These are phyloP conservation scores for Cybosia mesomella DNA, from an alignment of 2,888 invertebrate genomes.

Conservation along the genomic window DNA sequence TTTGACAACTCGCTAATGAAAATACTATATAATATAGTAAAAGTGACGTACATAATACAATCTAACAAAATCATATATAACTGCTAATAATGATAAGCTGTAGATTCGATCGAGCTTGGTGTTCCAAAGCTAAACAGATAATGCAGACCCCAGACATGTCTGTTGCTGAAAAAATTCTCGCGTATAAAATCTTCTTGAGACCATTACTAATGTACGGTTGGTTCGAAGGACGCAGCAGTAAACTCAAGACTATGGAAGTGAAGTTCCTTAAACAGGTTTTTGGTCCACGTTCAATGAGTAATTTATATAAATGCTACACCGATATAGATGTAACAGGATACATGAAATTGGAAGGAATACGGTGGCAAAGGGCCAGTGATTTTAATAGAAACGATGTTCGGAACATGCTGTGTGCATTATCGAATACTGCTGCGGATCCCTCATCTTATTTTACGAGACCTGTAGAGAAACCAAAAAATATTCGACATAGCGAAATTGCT, in stretches of 20 bases:
- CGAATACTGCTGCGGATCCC: constrained; percentile 42
- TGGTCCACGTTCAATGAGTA: constrained; percentile 25
- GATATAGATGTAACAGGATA: constrained; percentile 60
- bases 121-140: constrained; percentile 43
- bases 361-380: constrained; percentile 57
- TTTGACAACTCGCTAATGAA: background rate
- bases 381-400: constrained; percentile 39
- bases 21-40: background rate
- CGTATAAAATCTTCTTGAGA: constrained; percentile 68
- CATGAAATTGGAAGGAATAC: constrained; percentile 58
- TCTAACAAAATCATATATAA: background rate
- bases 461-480: background rate
- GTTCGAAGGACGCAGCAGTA: constrained; percentile 45
- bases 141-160: constrained; percentile 48
- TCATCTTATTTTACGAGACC: constrained; percentile 41
- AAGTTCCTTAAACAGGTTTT: constrained; percentile 59
- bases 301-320: constrained; percentile 56
- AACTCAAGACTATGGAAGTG: constrained; percentile 58
- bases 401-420: constrained; percentile 46
- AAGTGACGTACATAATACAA: background rate
- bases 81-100: constrained; percentile 1
- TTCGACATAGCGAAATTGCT: background rate
- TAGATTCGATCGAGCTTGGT: constrained; percentile 30
- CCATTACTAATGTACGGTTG: constrained; percentile 64
- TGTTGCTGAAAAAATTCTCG: constrained; percentile 54